Base-by-base conservation (phyloP, 2,113 vertebrate species). In the Jacana jacana region DNA sequence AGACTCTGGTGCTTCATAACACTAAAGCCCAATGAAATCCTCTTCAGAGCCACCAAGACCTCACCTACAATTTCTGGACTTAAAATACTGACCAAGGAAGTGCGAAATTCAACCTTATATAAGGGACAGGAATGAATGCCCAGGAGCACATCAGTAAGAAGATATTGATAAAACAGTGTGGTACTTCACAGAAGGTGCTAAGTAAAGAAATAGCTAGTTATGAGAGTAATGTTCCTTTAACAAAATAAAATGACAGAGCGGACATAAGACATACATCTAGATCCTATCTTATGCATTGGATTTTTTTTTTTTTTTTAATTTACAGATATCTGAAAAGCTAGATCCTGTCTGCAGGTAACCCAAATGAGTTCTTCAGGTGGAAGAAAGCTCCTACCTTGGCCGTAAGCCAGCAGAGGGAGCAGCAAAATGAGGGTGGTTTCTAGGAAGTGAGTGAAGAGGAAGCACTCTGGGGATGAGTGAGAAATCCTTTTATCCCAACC, bases 61-160 rank as follows among this genome's bases (percentile, higher is more conserved):
- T 90, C 66, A 64, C 17, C 33, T 55, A 70, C 49, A 65, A 30
- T 12, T 80, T 77, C 51, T 57, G 44, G 11, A 39, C 16, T 71
- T 52, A 18, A 80, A 14, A 58, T 20, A 44, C 18, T 33, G 33
- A 69, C 22, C 22, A 33, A 63, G 9, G 1, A 2, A 60, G 31
- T 10, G 24, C 16, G 24, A 76, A 73, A 79, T 17, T 10, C 0
- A 0, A 33, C 20, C 5, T 28, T 42, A 51, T 14, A 19, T 44
- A 66, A 75, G 15, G 46, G 28, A 33, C 10, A 23, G 23, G 35
- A 16, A 3, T 46, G 65, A 81, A 79, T 7, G 33, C 33, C 37
- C 17, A 61, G 63, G 24, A 60, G 18, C 17, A 46, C 12, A 28
- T 52, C 30, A 63, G 7, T 37, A 79, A 60, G 55, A 51, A 20